phyloP scores from a whole-genome alignment of 2,113 vertebrate species.

The Tringa solitaria region DNA sequence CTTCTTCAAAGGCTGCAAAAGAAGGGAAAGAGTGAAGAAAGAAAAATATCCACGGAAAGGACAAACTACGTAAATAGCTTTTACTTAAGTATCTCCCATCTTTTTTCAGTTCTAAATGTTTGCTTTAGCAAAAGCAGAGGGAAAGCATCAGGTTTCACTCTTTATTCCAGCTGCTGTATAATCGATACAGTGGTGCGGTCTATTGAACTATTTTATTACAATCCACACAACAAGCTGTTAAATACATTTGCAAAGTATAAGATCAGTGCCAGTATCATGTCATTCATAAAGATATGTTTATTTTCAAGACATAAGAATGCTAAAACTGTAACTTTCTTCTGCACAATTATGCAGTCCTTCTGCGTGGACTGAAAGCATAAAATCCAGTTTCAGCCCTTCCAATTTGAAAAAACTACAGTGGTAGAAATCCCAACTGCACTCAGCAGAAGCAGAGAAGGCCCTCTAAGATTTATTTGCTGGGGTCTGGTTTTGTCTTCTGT shows the following conservation, averaged over 20 bases:
- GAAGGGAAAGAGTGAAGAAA: not conserved
- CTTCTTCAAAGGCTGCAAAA: not conserved
- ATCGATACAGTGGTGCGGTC: not conserved
- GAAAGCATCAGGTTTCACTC: not conserved
- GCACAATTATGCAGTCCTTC: not conserved
- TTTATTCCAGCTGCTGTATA: not conserved
- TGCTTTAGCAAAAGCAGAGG: not conserved
- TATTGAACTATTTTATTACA: not conserved
- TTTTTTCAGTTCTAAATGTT: not conserved
- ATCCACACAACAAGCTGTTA: conserved; percentile 25
- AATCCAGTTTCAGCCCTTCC: not conserved
- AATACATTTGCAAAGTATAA: not conserved
- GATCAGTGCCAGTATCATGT: not conserved
- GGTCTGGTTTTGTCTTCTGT: not conserved
- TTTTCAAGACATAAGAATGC: not conserved
- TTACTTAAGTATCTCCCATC: not conserved
- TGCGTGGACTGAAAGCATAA: not conserved
- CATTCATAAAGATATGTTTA: not conserved
- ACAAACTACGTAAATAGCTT: not conserved
- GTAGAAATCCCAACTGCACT: not conserved
- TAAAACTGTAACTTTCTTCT: not conserved
- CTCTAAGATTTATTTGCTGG: not conserved
- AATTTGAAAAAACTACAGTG: not conserved
- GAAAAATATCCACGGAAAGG: not conserved
- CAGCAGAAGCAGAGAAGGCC: not conserved